These are phyloP conservation scores for Perodicticus potto DNA, from an alignment of 2,797 vertebrate species.

Conservation along the genomic window DNA sequence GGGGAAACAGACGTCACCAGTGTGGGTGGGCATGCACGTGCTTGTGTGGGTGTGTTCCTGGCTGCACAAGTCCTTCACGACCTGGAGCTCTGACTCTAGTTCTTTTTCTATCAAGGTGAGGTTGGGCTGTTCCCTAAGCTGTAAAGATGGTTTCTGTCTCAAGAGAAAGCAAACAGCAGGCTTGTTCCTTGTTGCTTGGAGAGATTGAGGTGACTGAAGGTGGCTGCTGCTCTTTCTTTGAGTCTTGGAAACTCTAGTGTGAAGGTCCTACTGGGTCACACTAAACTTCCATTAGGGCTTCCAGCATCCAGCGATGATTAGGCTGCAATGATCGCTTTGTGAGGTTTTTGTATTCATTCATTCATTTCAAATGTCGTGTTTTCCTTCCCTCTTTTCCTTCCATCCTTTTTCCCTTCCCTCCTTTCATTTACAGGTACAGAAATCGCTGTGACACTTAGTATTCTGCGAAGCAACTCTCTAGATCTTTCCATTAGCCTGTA, in stretches of 20 bases:
- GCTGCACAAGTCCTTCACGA: fast-evolving
- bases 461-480: constrained; percentile 12
- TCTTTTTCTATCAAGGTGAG: background rate
- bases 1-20: background rate
- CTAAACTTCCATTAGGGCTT: constrained; percentile 75
- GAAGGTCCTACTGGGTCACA: constrained; percentile 64
- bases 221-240: constrained; percentile 66
- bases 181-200: constrained; percentile 75
- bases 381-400: background rate
- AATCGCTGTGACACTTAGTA: constrained; percentile 75
- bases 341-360: constrained; percentile 74
- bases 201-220: constrained; percentile 64
- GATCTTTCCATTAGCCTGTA: constrained; percentile 60
- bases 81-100: background rate
- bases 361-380: constrained; percentile 49
- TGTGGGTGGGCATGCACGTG: fast-evolving
- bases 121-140: background rate
- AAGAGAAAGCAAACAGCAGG: constrained; percentile 48
- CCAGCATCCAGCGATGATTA: constrained; percentile 58
- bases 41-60: background rate
- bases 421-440: constrained; percentile 11
- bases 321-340: constrained; percentile 37
- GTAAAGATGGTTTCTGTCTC: constrained; percentile 34
- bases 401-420: background rate
- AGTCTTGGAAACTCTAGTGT: constrained; percentile 52